Base-by-base conservation (phyloP, 2,888 invertebrate species). In the Marasmarcha lunaedactyla region DNA sequence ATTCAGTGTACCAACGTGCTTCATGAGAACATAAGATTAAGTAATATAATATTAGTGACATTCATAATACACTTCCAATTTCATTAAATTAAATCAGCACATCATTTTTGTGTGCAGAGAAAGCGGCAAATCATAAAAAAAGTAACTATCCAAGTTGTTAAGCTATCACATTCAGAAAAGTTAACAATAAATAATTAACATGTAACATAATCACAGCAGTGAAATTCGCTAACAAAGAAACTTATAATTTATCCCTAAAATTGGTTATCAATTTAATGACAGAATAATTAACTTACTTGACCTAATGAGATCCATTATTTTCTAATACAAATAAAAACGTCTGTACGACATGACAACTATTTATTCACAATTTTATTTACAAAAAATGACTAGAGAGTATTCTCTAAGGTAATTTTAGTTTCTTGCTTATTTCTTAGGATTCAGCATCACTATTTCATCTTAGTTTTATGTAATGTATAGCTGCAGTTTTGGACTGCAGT, bases 211-310 rank as follows among this genome's bases (percentile, higher is more conserved):
- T 81, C 79, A 83, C 81, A 83, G 78, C 76, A 54, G 76, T 73
- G 79, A 78, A 81, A 81, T 81, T 79, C 74, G 76, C 83, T 83
- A 83, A 81, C 81, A 81, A 79, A 79, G 63, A 78, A 81, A 70
- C 57, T 72, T 59, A 66, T 58, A 64, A 64, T 59, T 65, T 77
- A 79, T 66, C 51, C 63, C 77, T 78, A 78, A 73, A 71, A 70
- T 73, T 62, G 72, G 71, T 74, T 78, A 77, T 73, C 71, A 77
- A 74, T 79, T 30, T 78, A 77, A 73, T 77, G 78, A 81, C 76
- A 77, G 76, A 78, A 73, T 72, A 56, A 53, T 60, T 74, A 79
- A 67, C 77, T 81, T 81, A 81, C 69, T 59, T 58, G 73, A 78
- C 69, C 78, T 81, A 83, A 70, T 79, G 83, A 83, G 83, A 83